phyloP scores from a whole-genome alignment of 2,797 vertebrate species.

The Diplodus puntazzo region DNA sequence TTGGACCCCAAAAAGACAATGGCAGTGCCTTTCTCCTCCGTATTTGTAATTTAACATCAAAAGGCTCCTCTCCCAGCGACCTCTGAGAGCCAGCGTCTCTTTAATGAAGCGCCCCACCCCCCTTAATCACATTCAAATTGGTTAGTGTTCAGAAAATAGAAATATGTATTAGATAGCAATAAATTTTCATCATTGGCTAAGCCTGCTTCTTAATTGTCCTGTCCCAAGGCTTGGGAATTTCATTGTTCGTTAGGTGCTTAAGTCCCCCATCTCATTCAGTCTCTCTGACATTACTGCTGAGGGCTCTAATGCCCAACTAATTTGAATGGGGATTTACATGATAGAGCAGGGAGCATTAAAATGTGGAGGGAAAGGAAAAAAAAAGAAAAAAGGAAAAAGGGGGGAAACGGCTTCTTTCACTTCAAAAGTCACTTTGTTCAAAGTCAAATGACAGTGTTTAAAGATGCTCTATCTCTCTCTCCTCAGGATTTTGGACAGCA shows the following conservation, averaged over 20 bases:
- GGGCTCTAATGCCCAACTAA: slow-evolving; percentile 99
- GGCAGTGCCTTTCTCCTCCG: slow-evolving; percentile 83
- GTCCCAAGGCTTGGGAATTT: slow-evolving; percentile 99
- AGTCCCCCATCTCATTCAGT: slow-evolving; percentile 99
- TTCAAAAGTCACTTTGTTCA: slow-evolving; percentile 99
- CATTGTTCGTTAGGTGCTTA: slow-evolving; percentile 99
- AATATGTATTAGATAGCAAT: slow-evolving; percentile 99
- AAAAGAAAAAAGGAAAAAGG: slow-evolving; percentile 83
- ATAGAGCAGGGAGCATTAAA: slow-evolving; percentile 99
- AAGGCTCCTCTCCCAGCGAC: slow-evolving; percentile 88
- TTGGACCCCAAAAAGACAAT: slow-evolving; percentile 87
- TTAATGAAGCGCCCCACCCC: slow-evolving; percentile 90
- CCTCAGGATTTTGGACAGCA: slow-evolving; percentile 84
- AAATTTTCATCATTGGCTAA: slow-evolving; percentile 99
- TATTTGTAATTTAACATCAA: slow-evolving; percentile 93
- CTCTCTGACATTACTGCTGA: slow-evolving; percentile 99
- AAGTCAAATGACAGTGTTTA: slow-evolving; percentile 98
- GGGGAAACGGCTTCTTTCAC: slow-evolving; percentile 93
- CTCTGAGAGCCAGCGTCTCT: slow-evolving; percentile 87
- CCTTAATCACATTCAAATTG: slow-evolving; percentile 99
- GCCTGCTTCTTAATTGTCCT: slow-evolving; percentile 99
- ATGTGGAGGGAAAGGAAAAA: slow-evolving; percentile 91
- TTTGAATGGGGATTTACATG: slow-evolving; percentile 99
- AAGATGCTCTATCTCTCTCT: slow-evolving; percentile 86
- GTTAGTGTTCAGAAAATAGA: slow-evolving; percentile 99